Percentiles rank a stretch among this genome's conserved stretches.
Conservation (phyloP, 2,888 invertebrate genomes). For the Drosophila yooni region DNA sequence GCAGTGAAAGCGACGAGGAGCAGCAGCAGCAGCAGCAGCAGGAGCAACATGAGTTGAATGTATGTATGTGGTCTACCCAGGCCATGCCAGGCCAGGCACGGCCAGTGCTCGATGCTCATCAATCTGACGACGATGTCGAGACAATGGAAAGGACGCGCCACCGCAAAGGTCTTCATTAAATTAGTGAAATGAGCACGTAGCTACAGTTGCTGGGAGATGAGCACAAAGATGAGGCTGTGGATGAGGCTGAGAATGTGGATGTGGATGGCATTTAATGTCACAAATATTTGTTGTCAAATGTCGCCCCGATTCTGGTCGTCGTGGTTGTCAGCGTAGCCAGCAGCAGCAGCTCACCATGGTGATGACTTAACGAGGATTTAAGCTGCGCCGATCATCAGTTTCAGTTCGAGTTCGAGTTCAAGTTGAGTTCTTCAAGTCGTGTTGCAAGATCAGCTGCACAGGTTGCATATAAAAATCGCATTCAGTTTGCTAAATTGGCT, state of each 20-base stretch:
- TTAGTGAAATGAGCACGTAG: constrained; percentile 79
- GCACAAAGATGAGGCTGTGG: constrained; percentile 12
- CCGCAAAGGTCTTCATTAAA: constrained; percentile 82
- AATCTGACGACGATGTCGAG: constrained; percentile 67
- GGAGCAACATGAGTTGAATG: constrained; percentile 9
- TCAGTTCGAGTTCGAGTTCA: not conserved
- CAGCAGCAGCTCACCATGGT: constrained; percentile 54
- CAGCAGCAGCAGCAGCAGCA: constrained; percentile 14
- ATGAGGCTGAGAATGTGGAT: constrained; percentile 15
- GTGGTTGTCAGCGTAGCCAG: constrained; percentile 48
- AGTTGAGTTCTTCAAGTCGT: not conserved
- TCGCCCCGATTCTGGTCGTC: constrained; percentile 54
- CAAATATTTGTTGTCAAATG: constrained; percentile 81
- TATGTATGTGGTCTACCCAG: constrained; percentile 51
- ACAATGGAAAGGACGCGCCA: constrained; percentile 69
- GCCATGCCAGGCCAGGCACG: constrained; percentile 39
- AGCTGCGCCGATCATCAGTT: constrained; percentile 2
- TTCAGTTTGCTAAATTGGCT: constrained; percentile 77
- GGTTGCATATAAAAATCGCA: constrained; percentile 70
- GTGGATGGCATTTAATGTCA: constrained; percentile 70
- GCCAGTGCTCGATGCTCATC: constrained; percentile 59
- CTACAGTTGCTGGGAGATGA: constrained; percentile 27
- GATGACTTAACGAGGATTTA: constrained; percentile 76
- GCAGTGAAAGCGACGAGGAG: constrained; percentile 46
- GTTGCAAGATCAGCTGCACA: constrained; percentile 43